Base-by-base conservation (phyloP, 2,113 vertebrate species). In the Accipiter virgatus region DNA sequence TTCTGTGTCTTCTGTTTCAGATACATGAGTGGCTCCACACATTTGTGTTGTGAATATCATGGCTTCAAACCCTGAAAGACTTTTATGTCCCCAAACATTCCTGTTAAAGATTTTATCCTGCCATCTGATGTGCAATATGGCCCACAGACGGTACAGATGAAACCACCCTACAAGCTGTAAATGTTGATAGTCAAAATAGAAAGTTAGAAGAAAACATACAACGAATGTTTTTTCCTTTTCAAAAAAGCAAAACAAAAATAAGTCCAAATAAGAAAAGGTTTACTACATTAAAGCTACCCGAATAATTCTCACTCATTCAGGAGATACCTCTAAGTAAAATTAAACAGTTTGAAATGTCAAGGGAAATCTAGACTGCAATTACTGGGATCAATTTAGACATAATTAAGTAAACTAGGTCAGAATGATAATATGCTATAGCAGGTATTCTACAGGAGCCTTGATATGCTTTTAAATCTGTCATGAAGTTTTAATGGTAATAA, bases 81-180 rank as follows among this genome's bases (percentile, higher is more conserved):
- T 94, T 89, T 68, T 72, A 65, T 61, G 78, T 95, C 79, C 87
- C 62, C 40, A 94, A 91, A 95, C 0, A 7, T 89, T 95, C 61
- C 67, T 58, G 71, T 93, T 94, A 70, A 89, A 87, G 65, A 91
- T 91, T 97, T 91, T 82, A 91, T 85, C 81, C 78, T 89, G 73
- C 91, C 95, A 96, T 93, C 93, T 95, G 95, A 97, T 95, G 77
- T 40, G 45, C 95, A 95, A 93, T 95, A 94, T 87, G 91, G 93
- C 61, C 92, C 81, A 87, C 95, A 97, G 96, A 96, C 93, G 95
- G 93, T 78, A 81, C 38, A 84, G 68, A 86, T 74, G 32, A 95
- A 96, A 81, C 65, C 55, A 65, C 34, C 15, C 65, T 81, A 47
- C 56, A 75, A 79, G 89, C 91, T 94, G 70, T 93, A 91, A 96